A percentile compares a stretch with the other conserved stretches of the same genome.
Evolutionary conservation across 2,888 invertebrate genomes (phyloP).

Genomic region (Lysandra bellargus): DNA sequence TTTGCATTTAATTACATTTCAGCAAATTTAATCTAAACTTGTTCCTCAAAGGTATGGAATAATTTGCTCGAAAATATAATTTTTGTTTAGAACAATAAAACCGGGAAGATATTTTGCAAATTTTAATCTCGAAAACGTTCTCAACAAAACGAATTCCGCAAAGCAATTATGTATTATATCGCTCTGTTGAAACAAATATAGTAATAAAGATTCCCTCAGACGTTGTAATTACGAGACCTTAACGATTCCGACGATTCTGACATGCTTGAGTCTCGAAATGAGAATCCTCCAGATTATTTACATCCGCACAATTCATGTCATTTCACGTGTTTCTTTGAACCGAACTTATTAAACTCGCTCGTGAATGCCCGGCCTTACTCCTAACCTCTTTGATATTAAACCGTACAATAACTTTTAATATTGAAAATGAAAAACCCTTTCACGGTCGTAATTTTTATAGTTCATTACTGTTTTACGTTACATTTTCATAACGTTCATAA

Average conservation of each 20-base stretch:
- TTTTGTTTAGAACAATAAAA: not conserved
- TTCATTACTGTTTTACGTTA: slow-evolving; percentile 27
- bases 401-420: slow-evolving; percentile 26
- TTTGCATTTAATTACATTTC: not conserved
- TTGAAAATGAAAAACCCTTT: slow-evolving; percentile 25
- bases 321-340: slow-evolving; percentile 29
- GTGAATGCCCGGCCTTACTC: not conserved
- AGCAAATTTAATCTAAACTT: not conserved
- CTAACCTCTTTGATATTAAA: slow-evolving; percentile 15
- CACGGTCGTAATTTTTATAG: slow-evolving; percentile 9
- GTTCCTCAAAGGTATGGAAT: not conserved
- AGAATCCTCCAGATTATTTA: slow-evolving; percentile 32
- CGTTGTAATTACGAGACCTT: slow-evolving; percentile 27
- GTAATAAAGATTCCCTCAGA: slow-evolving; percentile 20
- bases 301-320: slow-evolving; percentile 30
- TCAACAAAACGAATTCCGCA: not conserved
- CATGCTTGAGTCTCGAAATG: slow-evolving; percentile 33
- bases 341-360: slow-evolving; percentile 22
- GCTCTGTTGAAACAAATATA: slow-evolving; percentile 13
- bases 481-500: slow-evolving; percentile 21
- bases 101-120: not conserved
- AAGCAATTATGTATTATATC: slow-evolving; percentile 1
- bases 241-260: slow-evolving; percentile 23
- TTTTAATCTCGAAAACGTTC: not conserved
- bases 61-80: not conserved